Evolutionary conservation across 2,797 vertebrate species (phyloP).

Genomic region (Caiman crocodilus): DNA sequence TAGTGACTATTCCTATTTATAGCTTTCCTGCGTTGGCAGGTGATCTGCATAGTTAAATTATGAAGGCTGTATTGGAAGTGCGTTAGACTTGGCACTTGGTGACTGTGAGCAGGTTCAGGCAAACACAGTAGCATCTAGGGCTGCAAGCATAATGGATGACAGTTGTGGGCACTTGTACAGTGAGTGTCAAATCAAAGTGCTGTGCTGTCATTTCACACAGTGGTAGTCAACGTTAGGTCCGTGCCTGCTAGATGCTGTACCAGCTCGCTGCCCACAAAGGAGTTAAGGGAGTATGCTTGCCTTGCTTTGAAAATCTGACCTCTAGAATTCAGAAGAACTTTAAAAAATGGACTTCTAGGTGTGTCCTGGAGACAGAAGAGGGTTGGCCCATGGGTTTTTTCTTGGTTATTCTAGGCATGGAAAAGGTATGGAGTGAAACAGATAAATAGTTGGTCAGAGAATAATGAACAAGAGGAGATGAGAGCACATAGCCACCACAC

Average conservation of each 20-base stretch:
- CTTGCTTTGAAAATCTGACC: background rate
- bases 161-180: too few species aligned
- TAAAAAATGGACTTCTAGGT: background rate
- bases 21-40: background rate
- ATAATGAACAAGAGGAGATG: fast-evolving
- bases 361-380: background rate
- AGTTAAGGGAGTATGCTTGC: background rate
- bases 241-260: too few species aligned
- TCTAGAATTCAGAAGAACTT: fast-evolving
- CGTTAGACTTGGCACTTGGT: background rate
- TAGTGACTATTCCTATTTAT: background rate
- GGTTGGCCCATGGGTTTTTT: background rate
- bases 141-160: background rate
- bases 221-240: too few species aligned
- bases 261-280: background rate
- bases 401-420: background rate
- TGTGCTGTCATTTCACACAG: too few species aligned
- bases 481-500: background rate
- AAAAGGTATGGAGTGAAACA: background rate
- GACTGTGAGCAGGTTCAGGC: background rate
- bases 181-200: background rate
- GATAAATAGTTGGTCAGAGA: fast-evolving
- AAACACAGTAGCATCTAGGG: background rate
- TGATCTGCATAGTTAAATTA: background rate
- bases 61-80: background rate